Evolutionary conservation across 2,888 invertebrate genomes (phyloP).

Genomic region (Orchesellides sinensis): DNA sequence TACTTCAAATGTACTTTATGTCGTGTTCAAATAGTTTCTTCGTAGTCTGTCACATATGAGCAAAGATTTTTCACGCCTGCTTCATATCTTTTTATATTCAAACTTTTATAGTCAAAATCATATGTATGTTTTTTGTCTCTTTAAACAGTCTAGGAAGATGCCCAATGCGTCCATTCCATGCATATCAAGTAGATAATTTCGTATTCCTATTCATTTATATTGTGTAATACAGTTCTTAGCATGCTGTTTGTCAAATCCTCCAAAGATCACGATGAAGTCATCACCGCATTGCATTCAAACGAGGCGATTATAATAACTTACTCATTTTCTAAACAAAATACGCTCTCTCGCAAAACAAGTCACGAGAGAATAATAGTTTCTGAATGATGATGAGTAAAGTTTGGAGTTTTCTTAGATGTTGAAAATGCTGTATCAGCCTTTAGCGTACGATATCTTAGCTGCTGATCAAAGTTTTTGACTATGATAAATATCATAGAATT

Average conservation of each 20-base stretch:
- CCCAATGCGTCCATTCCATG: too few relatives aligned
- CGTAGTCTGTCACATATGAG: neutral
- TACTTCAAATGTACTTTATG: neutral
- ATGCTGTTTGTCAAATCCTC: slow-evolving; percentile 1
- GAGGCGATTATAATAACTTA: neutral
- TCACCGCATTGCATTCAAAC: neutral
- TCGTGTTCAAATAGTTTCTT: neutral
- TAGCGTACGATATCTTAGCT: too few relatives aligned
- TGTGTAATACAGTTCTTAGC: neutral
- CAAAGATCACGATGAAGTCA: neutral
- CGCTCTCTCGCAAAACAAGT: neutral
- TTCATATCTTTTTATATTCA: neutral
- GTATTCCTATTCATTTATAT: too few relatives aligned
- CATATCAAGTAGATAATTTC: neutral
- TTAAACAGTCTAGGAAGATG: too few relatives aligned
- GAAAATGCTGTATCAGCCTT: too few relatives aligned
- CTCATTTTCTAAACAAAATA: neutral
- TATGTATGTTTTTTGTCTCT: too few relatives aligned
- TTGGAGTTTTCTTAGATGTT: too few relatives aligned
- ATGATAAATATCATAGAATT: too few relatives aligned
- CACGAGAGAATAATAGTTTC: too few relatives aligned
- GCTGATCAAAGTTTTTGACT: too few relatives aligned
- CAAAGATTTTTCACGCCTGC: slow-evolving; percentile 20
- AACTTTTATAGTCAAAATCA: neutral
- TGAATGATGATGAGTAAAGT: too few relatives aligned